Percentiles rank a stretch among this genome's conserved stretches.
Conservation (phyloP, 92 coral and sea anemone genomes). For the Isaurus tuberculatus region DNA sequence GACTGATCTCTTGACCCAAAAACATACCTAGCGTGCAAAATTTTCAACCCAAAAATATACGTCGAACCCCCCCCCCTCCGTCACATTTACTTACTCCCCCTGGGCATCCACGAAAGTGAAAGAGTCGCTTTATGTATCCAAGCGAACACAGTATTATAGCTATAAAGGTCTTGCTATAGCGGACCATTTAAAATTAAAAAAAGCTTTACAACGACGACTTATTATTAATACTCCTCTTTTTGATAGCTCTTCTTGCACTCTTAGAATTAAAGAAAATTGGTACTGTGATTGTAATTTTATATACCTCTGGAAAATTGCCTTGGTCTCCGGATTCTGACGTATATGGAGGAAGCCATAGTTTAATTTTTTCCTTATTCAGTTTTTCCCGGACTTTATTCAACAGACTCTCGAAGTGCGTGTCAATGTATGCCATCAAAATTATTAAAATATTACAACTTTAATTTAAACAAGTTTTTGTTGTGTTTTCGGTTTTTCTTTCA, state of each 20-base stretch:
- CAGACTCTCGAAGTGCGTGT: conserved; percentile 65
- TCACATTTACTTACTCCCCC: too few species aligned
- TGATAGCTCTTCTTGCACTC: not conserved
- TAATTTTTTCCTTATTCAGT: conserved; percentile 81
- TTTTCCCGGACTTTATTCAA: conserved; percentile 72
- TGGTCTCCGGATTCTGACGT: conserved; percentile 68
- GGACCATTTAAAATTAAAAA: not conserved
- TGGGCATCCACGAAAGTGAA: too few species aligned
- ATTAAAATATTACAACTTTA: too few species aligned
- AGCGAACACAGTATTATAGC: too few species aligned
- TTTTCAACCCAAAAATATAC: too few species aligned
- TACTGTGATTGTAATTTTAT: not conserved
- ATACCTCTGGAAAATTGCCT: conserved; percentile 81
- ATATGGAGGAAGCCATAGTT: conserved; percentile 91
- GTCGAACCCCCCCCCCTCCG: too few species aligned
- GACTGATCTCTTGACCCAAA: too few species aligned
- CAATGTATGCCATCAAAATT: conserved; percentile 52
- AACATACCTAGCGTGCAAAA: too few species aligned
- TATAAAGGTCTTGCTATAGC: too few species aligned
- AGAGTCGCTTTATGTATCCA: too few species aligned
- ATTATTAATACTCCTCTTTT: not conserved
- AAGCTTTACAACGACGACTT: not conserved
- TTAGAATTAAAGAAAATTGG: not conserved
- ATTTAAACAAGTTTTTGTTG: conserved; percentile 21
- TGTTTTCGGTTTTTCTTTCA: conserved; percentile 15